Evolutionary conservation across 1,140 invertebrate species (phyloP), one percentile per base, ranked within the genome.

Genomic region (Phymorhynchus buccinoides): DNA sequence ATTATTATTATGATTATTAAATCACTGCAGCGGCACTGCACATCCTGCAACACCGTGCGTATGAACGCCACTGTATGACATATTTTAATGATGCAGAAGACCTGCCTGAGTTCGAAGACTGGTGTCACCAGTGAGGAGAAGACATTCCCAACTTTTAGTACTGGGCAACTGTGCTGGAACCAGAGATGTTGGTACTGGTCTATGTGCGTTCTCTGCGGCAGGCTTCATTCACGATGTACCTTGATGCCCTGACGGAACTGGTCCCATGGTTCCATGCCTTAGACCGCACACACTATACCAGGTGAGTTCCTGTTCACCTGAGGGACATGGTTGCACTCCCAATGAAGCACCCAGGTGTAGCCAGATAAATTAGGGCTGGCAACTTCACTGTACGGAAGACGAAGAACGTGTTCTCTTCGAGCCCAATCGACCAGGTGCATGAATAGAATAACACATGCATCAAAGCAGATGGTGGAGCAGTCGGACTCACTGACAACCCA

Each of bases 381-480:
- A 37, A 22, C 7, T 41, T 79, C 41, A 18, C 30, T 18, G 22
- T 44, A 37, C 42, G 18, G 6, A 79, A 39, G 42, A 37, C 37
- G 41, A 41, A 87, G 85, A 83, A 62, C 37, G 66, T 62, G 37
- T 87, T 81, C 68, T 89, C 89, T 62, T 41, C 66, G 27, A 89
- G 90, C 14, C n/a, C 84, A 37, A 35, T 90, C 66, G 89, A 90
- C 78, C 87, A 90, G 52, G 85, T 86, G n/a, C 89, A 90, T 77
- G 89, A 90, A 78, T 89, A 90, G 85, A 87, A 89, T 32, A 90
- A 90, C 81, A 52, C 79, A 22, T n/a, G 86, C 2, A 82, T 90
- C 37, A 89, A 88, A 87, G 89, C 82, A 32, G 52, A 42, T 82
- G 89, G 87, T 42, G 89, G 88, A 80, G 87, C 85, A 56, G 71